Conservation (phyloP, 2,113 vertebrate genomes). For the Uria aalge region DNA sequence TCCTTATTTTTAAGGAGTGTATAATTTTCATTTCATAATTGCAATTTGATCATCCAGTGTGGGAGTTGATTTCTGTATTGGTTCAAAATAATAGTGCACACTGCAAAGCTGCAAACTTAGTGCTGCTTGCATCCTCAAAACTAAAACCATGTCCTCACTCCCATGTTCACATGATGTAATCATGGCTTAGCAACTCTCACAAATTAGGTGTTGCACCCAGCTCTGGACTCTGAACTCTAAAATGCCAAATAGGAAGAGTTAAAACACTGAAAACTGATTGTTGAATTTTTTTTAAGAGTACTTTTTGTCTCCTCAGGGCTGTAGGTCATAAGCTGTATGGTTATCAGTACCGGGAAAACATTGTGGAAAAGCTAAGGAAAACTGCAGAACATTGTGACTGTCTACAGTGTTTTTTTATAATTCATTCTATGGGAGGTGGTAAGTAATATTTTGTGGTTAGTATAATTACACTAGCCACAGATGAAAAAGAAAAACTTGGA, state of each 20-base stretch:
- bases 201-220: not conserved
- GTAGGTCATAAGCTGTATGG: constrained; percentile 91
- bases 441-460: constrained; percentile 23
- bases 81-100: not conserved
- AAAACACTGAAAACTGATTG: not conserved
- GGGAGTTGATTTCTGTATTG: not conserved
- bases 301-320: constrained; percentile 79
- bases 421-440: constrained; percentile 99
- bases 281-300: not conserved
- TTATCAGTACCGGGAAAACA: constrained; percentile 82
- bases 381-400: constrained; percentile 92
- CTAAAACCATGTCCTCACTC: not conserved
- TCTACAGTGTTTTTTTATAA: constrained; percentile 94
- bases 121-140: not conserved
- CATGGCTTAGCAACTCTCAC: not conserved
- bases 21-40: not conserved
- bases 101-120: not conserved
- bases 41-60: not conserved
- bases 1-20: not conserved
- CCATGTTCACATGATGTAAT: not conserved
- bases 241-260: not conserved
- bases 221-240: not conserved
- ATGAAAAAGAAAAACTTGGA: not conserved
- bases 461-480: not conserved
- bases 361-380: constrained; percentile 88